Evolutionary conservation across 2,797 vertebrate species (phyloP).

Genomic region (Aeoliscus strigatus): DNA sequence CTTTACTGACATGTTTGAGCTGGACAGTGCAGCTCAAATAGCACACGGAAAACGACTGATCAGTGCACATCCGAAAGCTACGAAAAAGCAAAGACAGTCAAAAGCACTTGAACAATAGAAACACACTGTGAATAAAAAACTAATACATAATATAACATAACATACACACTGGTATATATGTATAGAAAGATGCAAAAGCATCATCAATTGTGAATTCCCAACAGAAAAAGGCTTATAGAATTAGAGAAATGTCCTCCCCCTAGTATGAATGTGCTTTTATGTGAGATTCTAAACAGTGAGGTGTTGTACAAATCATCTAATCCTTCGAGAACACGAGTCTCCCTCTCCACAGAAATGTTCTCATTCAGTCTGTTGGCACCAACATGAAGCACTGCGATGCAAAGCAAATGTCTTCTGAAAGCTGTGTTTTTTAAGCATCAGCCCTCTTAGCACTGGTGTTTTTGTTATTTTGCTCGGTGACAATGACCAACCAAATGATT

Average conservation of each 20-base stretch:
- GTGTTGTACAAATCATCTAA: conserved; percentile 8
- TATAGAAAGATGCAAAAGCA: neutral
- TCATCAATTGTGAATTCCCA: no score
- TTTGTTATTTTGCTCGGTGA: neutral
- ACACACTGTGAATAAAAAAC: conserved; percentile 2
- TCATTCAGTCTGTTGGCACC: neutral
- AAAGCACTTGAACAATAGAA: conserved; percentile 13
- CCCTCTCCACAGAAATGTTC: neutral
- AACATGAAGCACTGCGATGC: neutral
- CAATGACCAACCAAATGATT: no score
- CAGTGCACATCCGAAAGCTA: no score
- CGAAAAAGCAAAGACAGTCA: conserved; percentile 11
- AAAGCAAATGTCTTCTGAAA: neutral
- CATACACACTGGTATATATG: neutral
- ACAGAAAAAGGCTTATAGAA: no score
- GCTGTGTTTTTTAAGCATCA: neutral
- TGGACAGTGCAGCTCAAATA: conserved; percentile 43
- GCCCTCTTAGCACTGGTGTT: neutral
- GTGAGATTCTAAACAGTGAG: neutral
- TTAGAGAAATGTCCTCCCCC: neutral
- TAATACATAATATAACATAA: conserved; percentile 4
- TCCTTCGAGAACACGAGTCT: neutral
- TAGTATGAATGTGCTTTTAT: neutral
- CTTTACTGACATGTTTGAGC: conserved; percentile 45
- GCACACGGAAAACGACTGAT: conserved; percentile 9